phyloP scores from a whole-genome alignment of 2,888 invertebrate species.

The Melieria crassipennis region DNA sequence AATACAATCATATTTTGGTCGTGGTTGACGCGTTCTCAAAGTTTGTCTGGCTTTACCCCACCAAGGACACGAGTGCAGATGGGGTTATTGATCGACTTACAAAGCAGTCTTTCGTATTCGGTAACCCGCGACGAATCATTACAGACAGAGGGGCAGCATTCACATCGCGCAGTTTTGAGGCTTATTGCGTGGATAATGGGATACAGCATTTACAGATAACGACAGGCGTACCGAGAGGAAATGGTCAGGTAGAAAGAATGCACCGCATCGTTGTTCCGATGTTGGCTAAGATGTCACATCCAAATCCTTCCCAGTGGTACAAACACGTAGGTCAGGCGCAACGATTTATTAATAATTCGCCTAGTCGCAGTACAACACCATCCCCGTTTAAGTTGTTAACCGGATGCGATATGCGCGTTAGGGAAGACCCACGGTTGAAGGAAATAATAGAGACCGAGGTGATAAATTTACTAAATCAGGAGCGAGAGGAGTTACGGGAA shows the following conservation, averaged over 20 bases:
- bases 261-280: slow-evolving; percentile 27
- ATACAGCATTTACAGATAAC: slow-evolving; percentile 33
- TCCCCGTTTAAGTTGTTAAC: slow-evolving; percentile 27
- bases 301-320: slow-evolving; percentile 30
- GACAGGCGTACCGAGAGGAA: slow-evolving; percentile 43
- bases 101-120: slow-evolving; percentile 47
- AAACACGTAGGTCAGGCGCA: slow-evolving; percentile 21
- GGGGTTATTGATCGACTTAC: slow-evolving; percentile 52
- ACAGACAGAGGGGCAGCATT: slow-evolving; percentile 39
- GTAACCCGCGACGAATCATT: slow-evolving; percentile 36
- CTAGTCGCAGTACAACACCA: slow-evolving; percentile 18
- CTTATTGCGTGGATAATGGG: slow-evolving; percentile 42
- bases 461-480: background rate
- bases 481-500: slow-evolving; percentile 4
- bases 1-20: slow-evolving; percentile 36
- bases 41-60: slow-evolving; percentile 57
- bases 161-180: slow-evolving; percentile 45
- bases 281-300: slow-evolving; percentile 26
- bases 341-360: slow-evolving; percentile 18
- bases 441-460: background rate
- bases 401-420: slow-evolving; percentile 26
- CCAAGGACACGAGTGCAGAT: slow-evolving; percentile 46
- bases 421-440: background rate
- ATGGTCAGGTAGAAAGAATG: slow-evolving; percentile 48
- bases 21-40: slow-evolving; percentile 53